Conservation (phyloP, 35 echinoderm and acorn worm genomes). For the Apostichopus japonicus region DNA sequence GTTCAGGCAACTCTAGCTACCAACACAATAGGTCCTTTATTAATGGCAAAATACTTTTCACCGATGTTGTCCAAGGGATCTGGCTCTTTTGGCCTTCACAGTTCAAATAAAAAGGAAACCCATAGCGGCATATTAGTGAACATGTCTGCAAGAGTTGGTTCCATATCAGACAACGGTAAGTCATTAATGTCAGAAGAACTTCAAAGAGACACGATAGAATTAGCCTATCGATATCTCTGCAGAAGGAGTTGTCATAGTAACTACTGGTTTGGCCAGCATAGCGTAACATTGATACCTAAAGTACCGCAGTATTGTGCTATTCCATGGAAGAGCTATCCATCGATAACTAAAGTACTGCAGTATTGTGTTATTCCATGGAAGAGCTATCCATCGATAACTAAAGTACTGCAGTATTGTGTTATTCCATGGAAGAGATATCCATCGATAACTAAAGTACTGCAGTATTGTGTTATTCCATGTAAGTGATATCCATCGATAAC, state of each 20-base stretch:
- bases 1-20: slow-evolving; percentile 68
- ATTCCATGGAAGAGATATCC: too few relatives aligned
- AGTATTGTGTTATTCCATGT: too few relatives aligned
- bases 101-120: slow-evolving; percentile 2
- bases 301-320: too few relatives aligned
- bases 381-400: too few relatives aligned
- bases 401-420: too few relatives aligned
- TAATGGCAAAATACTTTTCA: slow-evolving; percentile 87
- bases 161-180: slow-evolving; percentile 86
- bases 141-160: slow-evolving; percentile 91
- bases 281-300: too few relatives aligned
- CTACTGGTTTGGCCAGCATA: neutral
- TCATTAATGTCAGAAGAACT: slow-evolving; percentile 2
- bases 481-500: too few relatives aligned
- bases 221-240: too few relatives aligned
- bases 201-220: neutral
- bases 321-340: too few relatives aligned
- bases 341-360: too few relatives aligned
- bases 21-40: slow-evolving; percentile 79
- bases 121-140: slow-evolving; percentile 81
- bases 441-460: too few relatives aligned
- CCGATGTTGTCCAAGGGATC: slow-evolving; percentile 69
- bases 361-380: too few relatives aligned
- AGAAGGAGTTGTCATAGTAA: neutral
- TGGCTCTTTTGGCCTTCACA: slow-evolving; percentile 67